These are phyloP conservation scores for Tetrax tetrax DNA, from an alignment of 2,113 vertebrate genomes.

Conservation along the genomic window DNA sequence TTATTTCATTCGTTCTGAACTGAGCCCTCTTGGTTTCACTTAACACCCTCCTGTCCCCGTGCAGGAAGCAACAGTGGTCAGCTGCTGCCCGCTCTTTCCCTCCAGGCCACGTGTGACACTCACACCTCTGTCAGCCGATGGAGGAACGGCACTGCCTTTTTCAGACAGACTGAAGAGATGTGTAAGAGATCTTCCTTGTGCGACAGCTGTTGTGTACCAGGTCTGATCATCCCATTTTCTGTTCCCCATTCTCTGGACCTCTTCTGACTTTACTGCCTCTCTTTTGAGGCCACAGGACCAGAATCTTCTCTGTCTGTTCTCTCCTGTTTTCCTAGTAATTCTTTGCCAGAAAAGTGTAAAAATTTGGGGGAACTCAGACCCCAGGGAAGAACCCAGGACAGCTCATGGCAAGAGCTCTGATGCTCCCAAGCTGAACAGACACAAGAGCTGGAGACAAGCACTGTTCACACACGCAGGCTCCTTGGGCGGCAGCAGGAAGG, in stretches of 20 bases:
- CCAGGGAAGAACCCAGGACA: background rate
- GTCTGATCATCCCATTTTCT: background rate
- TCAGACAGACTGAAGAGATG: background rate
- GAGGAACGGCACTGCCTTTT: background rate
- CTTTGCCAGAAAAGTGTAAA: background rate
- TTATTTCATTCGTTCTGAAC: background rate
- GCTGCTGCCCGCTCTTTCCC: background rate
- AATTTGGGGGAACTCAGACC: background rate
- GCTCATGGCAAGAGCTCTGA: background rate
- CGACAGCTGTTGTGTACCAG: accelerated
- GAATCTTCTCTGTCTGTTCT: too few relatives aligned
- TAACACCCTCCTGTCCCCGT: accelerated
- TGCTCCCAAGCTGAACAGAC: background rate
- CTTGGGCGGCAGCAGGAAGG: background rate
- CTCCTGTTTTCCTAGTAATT: background rate
- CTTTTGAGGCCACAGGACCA: background rate
- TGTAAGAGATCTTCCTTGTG: accelerated
- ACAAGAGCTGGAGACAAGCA: background rate
- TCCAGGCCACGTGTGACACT: too few relatives aligned
- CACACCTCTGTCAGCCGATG: background rate
- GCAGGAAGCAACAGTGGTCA: background rate
- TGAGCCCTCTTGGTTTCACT: background rate
- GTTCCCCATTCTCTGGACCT: background rate
- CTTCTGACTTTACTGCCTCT: background rate
- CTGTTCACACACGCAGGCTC: background rate